Evolutionary conservation across 2,113 vertebrate genomes (phyloP).

Genomic region (Connochaetes taurinus): DNA sequence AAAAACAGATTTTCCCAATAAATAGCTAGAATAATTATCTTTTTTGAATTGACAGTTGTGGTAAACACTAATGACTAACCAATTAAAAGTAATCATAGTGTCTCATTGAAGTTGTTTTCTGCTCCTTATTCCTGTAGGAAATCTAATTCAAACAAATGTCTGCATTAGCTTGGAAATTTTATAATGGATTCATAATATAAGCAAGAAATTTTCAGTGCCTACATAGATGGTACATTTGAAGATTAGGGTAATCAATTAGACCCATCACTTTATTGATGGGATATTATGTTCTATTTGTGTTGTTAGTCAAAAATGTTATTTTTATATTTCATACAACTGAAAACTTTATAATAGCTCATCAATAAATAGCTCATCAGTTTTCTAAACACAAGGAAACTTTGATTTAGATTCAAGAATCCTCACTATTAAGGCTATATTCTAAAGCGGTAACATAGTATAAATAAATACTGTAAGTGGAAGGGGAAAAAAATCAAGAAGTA

Average conservation of each 20-base stretch:
- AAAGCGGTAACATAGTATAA: neutral
- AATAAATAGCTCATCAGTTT: neutral
- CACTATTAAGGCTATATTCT: neutral
- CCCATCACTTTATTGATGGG: neutral
- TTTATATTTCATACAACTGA: neutral
- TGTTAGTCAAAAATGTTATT: neutral
- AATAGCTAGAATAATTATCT: neutral
- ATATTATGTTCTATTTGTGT: neutral
- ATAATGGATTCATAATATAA: neutral
- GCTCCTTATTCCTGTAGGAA: neutral
- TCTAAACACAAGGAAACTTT: neutral
- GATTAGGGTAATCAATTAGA: neutral
- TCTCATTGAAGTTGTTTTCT: neutral
- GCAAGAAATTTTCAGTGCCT: neutral
- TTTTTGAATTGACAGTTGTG: neutral
- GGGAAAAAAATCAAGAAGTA: neutral
- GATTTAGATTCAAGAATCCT: neutral
- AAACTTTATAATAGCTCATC: neutral
- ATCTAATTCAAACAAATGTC: neutral
- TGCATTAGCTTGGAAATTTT: neutral
- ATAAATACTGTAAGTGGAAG: neutral
- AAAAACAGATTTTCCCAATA: neutral
- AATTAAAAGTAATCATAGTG: neutral
- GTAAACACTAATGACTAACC: neutral
- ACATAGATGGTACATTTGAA: neutral